Percentiles rank a stretch among this genome's conserved stretches.
Conservation (phyloP, 1,140 invertebrate species). For the Lordiphosa stackelbergi region DNA sequence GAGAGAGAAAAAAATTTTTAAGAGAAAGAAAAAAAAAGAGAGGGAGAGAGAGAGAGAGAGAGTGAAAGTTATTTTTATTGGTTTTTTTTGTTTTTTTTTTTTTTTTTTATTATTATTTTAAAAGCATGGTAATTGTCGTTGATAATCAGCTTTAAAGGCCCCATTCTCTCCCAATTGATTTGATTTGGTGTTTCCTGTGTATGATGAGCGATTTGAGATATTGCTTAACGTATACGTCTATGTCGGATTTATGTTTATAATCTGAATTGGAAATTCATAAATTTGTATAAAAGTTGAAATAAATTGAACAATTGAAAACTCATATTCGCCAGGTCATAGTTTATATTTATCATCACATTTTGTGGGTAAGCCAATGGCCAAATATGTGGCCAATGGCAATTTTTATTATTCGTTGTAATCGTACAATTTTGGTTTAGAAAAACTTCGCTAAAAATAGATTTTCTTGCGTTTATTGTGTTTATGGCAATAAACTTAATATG, state of each 20-base stretch:
- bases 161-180: not conserved
- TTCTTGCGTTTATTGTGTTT: constrained; percentile 8
- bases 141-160: too few species aligned
- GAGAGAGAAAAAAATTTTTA: too few species aligned
- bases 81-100: too few species aligned
- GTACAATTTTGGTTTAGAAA: not conserved
- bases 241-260: constrained; percentile 28
- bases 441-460: constrained; percentile 14
- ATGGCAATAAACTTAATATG: constrained; percentile 25
- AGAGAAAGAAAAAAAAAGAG: too few species aligned
- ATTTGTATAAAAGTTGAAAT: not conserved
- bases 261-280: constrained; percentile 19
- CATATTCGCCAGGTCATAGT: constrained; percentile 22
- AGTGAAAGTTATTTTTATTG: too few species aligned
- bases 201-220: constrained; percentile 11
- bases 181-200: not conserved
- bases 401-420: constrained; percentile 5
- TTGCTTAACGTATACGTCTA: constrained; percentile 7
- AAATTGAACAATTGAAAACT: constrained; percentile 6
- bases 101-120: too few species aligned
- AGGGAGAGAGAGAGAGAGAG: too few species aligned
- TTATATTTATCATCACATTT: constrained; percentile 36
- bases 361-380: too few species aligned
- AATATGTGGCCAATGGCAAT: not conserved
- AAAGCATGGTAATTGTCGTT: constrained; percentile 2